Evolutionary conservation across 2,888 invertebrate genomes (phyloP).

Genomic region (Deilephila porcellus): DNA sequence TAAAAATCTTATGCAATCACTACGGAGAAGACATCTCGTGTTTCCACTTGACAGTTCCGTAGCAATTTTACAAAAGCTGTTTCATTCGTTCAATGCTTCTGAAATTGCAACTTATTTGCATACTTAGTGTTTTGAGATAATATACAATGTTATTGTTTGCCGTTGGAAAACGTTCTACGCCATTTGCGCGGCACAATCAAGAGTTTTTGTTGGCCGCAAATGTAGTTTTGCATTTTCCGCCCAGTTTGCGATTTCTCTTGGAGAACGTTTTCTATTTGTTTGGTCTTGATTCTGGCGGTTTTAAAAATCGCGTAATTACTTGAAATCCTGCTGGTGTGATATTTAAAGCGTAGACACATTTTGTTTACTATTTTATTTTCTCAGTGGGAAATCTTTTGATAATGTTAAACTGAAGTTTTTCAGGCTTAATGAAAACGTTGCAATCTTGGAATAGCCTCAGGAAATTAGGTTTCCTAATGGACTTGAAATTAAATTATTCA

Average conservation of each 20-base stretch:
- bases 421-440: too few species aligned
- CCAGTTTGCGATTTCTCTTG: conserved; percentile 35
- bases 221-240: conserved; percentile 28
- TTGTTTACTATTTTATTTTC: too few species aligned
- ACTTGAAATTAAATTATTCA: too few species aligned
- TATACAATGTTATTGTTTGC: conserved; percentile 13
- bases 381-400: too few species aligned
- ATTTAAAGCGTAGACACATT: not conserved
- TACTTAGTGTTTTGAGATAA: conserved; percentile 36
- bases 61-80: conserved; percentile 25
- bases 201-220: conserved; percentile 1
- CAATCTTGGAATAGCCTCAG: too few species aligned
- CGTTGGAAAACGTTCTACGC: too few species aligned
- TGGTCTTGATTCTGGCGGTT: conserved; percentile 22
- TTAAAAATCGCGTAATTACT: conserved; percentile 25
- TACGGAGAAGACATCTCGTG: not conserved
- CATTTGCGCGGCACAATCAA: not conserved
- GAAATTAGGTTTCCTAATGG: too few species aligned
- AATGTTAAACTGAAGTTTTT: too few species aligned
- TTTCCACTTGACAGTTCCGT: conserved; percentile 22
- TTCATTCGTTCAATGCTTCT: conserved; percentile 40
- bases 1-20: not conserved
- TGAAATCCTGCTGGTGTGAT: not conserved
- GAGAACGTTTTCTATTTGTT: conserved; percentile 19
- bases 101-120: conserved; percentile 43